phyloP scores from a whole-genome alignment of 2,797 vertebrate species.

The Betta splendens region DNA sequence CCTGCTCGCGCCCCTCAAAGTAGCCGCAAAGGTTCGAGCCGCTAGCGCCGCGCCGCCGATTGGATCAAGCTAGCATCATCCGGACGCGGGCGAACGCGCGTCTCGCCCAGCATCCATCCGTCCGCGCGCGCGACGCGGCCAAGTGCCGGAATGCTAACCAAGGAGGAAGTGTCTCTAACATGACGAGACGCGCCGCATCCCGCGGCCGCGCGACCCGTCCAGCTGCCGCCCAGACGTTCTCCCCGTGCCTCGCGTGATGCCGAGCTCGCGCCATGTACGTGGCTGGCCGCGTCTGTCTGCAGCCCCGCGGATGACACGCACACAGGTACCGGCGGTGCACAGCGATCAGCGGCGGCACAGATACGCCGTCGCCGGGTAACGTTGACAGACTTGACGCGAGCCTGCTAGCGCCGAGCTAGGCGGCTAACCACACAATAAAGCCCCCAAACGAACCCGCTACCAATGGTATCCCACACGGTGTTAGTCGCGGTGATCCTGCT shows the following conservation, averaged over 20 bases:
- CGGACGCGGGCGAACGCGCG: conserved; percentile 53
- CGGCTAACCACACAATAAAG: conserved; percentile 60
- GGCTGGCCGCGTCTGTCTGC: conserved; percentile 68
- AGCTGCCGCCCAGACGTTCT: conserved; percentile 32
- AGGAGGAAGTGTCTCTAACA: conserved; percentile 47
- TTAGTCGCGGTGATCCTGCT: conserved; percentile 74
- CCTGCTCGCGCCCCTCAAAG: not conserved
- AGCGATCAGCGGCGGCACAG: conserved; percentile 53
- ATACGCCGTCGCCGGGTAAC: conserved; percentile 50
- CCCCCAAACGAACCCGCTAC: conserved; percentile 38
- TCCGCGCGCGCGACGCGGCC: conserved; percentile 32
- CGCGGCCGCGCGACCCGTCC: conserved; percentile 6
- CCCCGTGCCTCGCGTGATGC: conserved; percentile 60
- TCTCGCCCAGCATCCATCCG: conserved; percentile 55
- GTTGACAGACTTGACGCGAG: conserved; percentile 35
- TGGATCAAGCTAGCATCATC: conserved; percentile 63
- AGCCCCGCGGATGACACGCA: conserved; percentile 76
- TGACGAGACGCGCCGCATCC: conserved; percentile 25
- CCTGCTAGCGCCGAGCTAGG: conserved; percentile 55
- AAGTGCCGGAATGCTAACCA: conserved; percentile 54
- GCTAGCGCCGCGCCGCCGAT: conserved; percentile 26
- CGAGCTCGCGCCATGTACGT: conserved; percentile 62
- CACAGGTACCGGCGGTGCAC: conserved; percentile 56
- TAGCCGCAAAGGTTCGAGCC: conserved; percentile 5
- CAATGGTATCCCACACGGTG: conserved; percentile 76